A percentile compares a stretch with the other conserved stretches of the same genome.
These are phyloP conservation scores for Villa cingulata DNA, from an alignment of 2,888 invertebrate species.

Conservation along the genomic window DNA sequence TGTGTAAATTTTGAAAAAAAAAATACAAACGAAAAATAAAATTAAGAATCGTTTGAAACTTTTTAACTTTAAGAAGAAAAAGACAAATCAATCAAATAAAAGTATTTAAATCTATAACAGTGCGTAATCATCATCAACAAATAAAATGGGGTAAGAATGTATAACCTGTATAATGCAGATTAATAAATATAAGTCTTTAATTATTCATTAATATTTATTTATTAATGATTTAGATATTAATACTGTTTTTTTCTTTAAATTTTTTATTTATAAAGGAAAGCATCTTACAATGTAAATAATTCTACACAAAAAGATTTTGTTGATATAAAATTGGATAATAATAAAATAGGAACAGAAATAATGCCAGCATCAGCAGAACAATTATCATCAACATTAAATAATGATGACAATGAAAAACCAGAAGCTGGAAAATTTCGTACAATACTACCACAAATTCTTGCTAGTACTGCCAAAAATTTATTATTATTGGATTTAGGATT, in stretches of 20 bases:
- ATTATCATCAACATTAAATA: too few species aligned
- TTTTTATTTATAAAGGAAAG: background rate
- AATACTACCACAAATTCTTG: conserved; percentile 32
- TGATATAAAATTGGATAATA: background rate
- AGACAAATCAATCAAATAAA: too few species aligned
- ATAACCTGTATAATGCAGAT: background rate
- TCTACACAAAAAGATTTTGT: background rate
- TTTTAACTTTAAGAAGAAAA: too few species aligned
- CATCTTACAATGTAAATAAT: background rate
- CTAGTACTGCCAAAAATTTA: conserved; percentile 42
- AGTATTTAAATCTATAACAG: too few species aligned
- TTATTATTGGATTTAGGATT: conserved; percentile 43
- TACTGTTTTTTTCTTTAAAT: background rate
- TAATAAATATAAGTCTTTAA: too few species aligned
- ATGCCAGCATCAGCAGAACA: background rate
- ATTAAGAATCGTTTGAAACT: too few species aligned
- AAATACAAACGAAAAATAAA: too few species aligned
- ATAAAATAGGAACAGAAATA: background rate
- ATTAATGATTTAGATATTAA: background rate
- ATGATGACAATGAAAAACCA: conserved; percentile 4
- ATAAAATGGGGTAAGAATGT: background rate
- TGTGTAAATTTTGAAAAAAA: too few species aligned
- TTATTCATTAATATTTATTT: background rate
- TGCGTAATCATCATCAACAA: too few species aligned
- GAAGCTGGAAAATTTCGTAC: conserved; percentile 14